Conservation (phyloP, 1,140 invertebrate genomes). For the Ylistrum balloti region DNA sequence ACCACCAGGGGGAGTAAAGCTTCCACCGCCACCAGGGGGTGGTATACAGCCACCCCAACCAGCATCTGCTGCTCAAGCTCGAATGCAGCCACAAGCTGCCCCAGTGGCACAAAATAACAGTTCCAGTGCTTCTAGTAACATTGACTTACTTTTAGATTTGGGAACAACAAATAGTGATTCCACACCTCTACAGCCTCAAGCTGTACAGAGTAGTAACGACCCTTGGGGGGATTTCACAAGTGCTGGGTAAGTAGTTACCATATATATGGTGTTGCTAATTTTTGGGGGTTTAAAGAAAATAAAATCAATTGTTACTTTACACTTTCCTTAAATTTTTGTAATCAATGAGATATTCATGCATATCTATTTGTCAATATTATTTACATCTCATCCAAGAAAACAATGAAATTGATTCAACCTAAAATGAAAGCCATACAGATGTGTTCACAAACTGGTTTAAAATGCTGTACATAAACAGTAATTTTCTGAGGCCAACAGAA, state of each 20-base stretch:
- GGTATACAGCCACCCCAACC: conserved; percentile 86
- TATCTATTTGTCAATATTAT: too few species aligned
- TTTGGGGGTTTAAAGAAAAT: too few species aligned
- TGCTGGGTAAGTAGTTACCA: conserved; percentile 63
- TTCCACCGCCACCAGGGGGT: conserved; percentile 86
- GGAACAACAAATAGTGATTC: conserved; percentile 54
- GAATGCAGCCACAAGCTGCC: conserved; percentile 84
- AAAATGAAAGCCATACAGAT: too few species aligned
- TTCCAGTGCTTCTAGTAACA: conserved; percentile 59
- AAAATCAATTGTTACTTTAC: too few species aligned
- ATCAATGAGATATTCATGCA: too few species aligned
- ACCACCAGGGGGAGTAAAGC: conserved; percentile 89
- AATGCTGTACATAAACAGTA: too few species aligned
- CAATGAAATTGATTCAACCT: too few species aligned
- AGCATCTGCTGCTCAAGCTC: conserved; percentile 82
- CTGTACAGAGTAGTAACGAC: conserved; percentile 61
- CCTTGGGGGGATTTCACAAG: conserved; percentile 77
- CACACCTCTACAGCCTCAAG: conserved; percentile 53
- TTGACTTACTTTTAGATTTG: conserved; percentile 75
- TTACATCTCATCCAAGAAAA: too few species aligned
- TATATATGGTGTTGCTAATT: too few species aligned
- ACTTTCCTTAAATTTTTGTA: too few species aligned
- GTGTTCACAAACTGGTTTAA: too few species aligned
- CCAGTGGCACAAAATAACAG: conserved; percentile 47
- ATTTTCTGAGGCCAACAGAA: too few species aligned